Evolutionary conservation across 2,113 vertebrate species (phyloP).

Genomic region (Calypte anna): DNA sequence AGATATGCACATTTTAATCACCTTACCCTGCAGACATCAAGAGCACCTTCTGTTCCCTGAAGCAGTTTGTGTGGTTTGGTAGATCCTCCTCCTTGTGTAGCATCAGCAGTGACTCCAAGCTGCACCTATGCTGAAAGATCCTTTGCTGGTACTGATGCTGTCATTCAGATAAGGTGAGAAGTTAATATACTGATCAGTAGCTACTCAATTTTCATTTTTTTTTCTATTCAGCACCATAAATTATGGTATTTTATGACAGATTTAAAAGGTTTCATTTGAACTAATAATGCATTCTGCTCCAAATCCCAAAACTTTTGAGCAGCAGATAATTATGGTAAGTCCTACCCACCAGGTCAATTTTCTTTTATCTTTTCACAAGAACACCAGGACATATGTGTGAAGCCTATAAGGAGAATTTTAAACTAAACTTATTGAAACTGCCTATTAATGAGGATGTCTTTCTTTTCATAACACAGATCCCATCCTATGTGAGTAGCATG

Average conservation of each 20-base stretch:
- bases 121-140: background rate
- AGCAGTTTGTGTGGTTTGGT: background rate
- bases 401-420: background rate
- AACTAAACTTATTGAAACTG: background rate
- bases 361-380: background rate
- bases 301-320: conserved; percentile 12
- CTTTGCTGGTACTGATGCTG: background rate
- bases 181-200: background rate
- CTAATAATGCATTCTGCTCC: background rate
- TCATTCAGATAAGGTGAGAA: background rate
- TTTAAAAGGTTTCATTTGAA: conserved; percentile 33
- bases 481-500: background rate
- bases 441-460: conserved; percentile 6
- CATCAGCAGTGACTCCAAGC: background rate
- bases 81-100: background rate
- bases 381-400: background rate
- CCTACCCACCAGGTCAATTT: background rate
- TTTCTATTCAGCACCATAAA: conserved; percentile 15
- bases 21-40: background rate
- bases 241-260: background rate
- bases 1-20: background rate
- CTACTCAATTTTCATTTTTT: conserved; percentile 9
- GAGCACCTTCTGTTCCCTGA: background rate
- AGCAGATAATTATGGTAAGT: background rate
- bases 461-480: background rate